Evolutionary conservation across 1,140 invertebrate species (phyloP).

Genomic region (Lutraria rhynchaena): DNA sequence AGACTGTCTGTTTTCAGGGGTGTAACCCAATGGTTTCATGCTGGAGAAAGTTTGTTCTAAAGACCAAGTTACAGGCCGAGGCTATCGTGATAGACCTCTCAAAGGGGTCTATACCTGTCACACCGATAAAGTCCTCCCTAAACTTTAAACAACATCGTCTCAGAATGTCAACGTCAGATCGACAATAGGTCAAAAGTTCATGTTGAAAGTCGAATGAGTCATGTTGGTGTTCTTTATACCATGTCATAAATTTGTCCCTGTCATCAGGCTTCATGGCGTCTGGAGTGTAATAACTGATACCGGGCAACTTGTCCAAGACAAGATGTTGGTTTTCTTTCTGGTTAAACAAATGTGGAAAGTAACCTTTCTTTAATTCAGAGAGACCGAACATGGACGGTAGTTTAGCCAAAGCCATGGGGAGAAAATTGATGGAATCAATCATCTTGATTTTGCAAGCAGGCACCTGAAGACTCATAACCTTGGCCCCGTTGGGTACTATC

Average conservation of each 20-base stretch:
- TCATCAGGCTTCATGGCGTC: neutral
- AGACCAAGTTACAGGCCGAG: conserved; percentile 7
- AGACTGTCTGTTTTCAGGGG: neutral
- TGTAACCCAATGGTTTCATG: neutral
- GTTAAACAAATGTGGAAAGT: conserved; percentile 10
- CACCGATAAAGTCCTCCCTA: neutral
- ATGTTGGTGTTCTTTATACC: neutral
- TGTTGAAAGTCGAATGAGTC: conserved; percentile 3
- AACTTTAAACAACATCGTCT: conserved; percentile 14
- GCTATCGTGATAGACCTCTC: neutral
- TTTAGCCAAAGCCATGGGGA: conserved; percentile 20
- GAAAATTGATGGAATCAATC: conserved; percentile 23
- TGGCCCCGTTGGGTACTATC: conserved; percentile 13
- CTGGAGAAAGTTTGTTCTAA: neutral
- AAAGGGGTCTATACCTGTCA: conserved; percentile 14
- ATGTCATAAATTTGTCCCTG: neutral
- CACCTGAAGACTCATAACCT: conserved; percentile 7
- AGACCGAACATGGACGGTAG: conserved; percentile 8
- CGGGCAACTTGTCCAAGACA: neutral
- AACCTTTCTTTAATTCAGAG: conserved; percentile 1
- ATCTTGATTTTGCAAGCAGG: conserved; percentile 11
- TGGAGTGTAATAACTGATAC: neutral
- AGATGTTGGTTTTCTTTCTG: neutral
- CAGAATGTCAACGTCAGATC: conserved; percentile 14
- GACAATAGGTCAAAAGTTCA: neutral